Percentiles rank a stretch among this genome's conserved stretches.
These are phyloP conservation scores for Stratiolaelaps scimitus DNA, from an alignment of 1,140 invertebrate species.

Conservation along the genomic window DNA sequence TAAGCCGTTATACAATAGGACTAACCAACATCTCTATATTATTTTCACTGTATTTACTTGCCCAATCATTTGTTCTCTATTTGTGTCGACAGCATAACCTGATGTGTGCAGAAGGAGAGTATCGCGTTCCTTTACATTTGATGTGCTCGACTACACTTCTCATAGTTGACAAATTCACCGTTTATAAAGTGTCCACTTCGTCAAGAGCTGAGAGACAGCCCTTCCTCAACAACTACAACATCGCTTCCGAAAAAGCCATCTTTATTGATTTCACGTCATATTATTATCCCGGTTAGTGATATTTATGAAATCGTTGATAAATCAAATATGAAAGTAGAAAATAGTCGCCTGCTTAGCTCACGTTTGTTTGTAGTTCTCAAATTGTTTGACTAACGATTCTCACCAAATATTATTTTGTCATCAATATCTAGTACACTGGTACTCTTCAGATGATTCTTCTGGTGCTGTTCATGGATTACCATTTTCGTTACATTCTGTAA, in stretches of 20 bases:
- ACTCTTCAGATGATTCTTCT: too few relatives aligned
- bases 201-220: constrained; percentile 34
- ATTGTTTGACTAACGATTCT: too few relatives aligned
- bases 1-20: too few relatives aligned
- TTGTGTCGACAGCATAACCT: constrained; percentile 36
- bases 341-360: too few relatives aligned
- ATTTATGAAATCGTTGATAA: too few relatives aligned
- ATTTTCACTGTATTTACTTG: constrained; percentile 16
- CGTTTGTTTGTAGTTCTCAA: too few relatives aligned
- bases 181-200: constrained; percentile 61
- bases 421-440: too few relatives aligned
- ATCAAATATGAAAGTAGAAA: too few relatives aligned
- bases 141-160: constrained; percentile 25
- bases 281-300: constrained; percentile 66
- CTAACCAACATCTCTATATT: too few relatives aligned
- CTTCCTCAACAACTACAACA: constrained; percentile 23
- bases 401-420: too few relatives aligned
- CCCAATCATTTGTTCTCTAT: constrained; percentile 32
- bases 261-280: constrained; percentile 93
- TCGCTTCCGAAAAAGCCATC: constrained; percentile 47
- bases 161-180: constrained; percentile 47
- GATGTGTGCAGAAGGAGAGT: constrained; percentile 32
- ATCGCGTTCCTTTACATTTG: constrained; percentile 30
- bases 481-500: too few relatives aligned
- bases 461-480: too few relatives aligned